These are phyloP conservation scores for Drosophila recens DNA, from an alignment of 2,888 invertebrate species.

Conservation along the genomic window DNA sequence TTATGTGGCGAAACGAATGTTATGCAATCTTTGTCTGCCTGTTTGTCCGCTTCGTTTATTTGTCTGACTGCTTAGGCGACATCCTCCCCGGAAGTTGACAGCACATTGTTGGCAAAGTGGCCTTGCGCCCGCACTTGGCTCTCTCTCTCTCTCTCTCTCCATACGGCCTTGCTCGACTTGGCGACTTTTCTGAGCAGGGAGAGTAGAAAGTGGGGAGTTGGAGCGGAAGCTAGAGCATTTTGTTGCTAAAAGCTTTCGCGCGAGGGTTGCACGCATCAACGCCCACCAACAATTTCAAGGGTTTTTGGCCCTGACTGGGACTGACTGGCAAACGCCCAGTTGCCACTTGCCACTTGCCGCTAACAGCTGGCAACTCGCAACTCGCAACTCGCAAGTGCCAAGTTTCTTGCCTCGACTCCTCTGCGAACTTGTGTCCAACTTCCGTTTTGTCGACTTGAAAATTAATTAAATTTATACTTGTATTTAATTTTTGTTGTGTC, in stretches of 20 bases:
- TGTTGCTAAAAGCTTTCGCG: slow-evolving; percentile 80
- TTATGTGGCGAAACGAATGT: slow-evolving; percentile 81
- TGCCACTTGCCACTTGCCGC: slow-evolving; percentile 17
- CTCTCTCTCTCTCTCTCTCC: neutral
- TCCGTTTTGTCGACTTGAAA: slow-evolving; percentile 68
- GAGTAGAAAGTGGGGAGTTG: neutral
- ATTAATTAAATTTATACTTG: slow-evolving; percentile 72
- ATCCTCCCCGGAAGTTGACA: slow-evolving; percentile 81
- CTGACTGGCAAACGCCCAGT: slow-evolving; percentile 53
- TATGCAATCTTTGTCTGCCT: slow-evolving; percentile 69
- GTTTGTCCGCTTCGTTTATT: slow-evolving; percentile 65
- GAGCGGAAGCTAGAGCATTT: slow-evolving; percentile 76
- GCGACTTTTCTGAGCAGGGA: slow-evolving; percentile 44
- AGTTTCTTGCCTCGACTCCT: slow-evolving; percentile 56
- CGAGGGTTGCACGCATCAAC: slow-evolving; percentile 84
- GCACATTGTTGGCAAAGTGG: slow-evolving; percentile 81
- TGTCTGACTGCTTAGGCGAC: slow-evolving; percentile 77
- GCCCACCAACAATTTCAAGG: slow-evolving; percentile 82
- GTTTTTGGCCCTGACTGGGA: slow-evolving; percentile 59
- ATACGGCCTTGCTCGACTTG: slow-evolving; percentile 73
- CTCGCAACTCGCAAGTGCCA: slow-evolving; percentile 60
- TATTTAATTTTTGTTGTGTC: slow-evolving; percentile 44
- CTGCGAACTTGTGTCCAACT: slow-evolving; percentile 75
- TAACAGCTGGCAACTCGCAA: slow-evolving; percentile 21
- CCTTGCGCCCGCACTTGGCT: slow-evolving; percentile 56